phyloP scores from a whole-genome alignment of 2,113 vertebrate species.

The Brienomyrus brachyistius region DNA sequence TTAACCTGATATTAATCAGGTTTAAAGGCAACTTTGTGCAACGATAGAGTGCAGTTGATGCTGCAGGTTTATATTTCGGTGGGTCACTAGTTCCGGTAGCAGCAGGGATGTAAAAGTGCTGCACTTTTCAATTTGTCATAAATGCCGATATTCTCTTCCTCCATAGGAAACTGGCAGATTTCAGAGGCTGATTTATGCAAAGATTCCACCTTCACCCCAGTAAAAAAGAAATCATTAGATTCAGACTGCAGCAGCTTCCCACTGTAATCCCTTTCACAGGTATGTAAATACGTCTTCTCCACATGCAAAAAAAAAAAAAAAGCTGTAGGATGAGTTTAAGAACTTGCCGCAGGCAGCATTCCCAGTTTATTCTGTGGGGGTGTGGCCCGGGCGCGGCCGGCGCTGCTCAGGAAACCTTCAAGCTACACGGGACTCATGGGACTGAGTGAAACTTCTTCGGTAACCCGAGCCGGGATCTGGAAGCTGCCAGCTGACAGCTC shows the following conservation, averaged over 20 bases:
- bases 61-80: background rate
- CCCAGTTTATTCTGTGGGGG: background rate
- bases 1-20: background rate
- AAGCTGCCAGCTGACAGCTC: background rate
- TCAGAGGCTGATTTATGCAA: background rate
- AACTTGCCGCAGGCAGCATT: background rate
- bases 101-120: background rate
- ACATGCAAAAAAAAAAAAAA: background rate
- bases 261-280: background rate
- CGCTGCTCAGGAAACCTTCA: background rate
- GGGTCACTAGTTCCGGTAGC: background rate
- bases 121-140: background rate
- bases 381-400: background rate
- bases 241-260: background rate
- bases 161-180: background rate
- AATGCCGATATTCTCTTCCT: background rate
- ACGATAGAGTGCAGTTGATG: background rate
- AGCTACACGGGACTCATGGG: background rate
- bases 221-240: background rate
- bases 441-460: background rate
- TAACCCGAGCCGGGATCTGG: background rate
- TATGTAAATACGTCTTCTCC: background rate
- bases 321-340: background rate
- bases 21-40: background rate
- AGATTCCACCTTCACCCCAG: background rate